phyloP scores from a whole-genome alignment of 2,797 vertebrate genomes.

The Phrynocephalus vlangalii region DNA sequence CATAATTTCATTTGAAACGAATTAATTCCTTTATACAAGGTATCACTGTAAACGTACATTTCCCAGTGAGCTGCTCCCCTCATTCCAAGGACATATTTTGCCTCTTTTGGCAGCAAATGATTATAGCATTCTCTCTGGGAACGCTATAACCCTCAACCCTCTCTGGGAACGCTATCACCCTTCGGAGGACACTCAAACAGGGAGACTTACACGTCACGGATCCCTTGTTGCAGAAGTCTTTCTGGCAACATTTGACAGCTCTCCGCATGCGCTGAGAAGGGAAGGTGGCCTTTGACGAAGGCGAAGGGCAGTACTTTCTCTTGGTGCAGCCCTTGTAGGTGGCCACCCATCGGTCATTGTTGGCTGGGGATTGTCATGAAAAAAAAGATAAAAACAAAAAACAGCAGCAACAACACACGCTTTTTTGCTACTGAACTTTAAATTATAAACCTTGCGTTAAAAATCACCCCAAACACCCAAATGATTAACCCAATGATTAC shows the following conservation, averaged over 20 bases:
- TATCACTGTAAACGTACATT: no score
- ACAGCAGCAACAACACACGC: neutral
- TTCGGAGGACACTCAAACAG: neutral
- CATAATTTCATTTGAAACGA: no score
- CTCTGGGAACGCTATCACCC: neutral
- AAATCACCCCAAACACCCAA: neutral
- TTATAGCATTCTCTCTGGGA: neutral
- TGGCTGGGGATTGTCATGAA: neutral
- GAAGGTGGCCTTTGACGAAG: neutral
- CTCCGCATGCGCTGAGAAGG: conserved; percentile 7
- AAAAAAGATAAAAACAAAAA: no score
- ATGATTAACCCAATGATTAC: no score
- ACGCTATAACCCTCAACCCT: neutral
- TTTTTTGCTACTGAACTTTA: neutral
- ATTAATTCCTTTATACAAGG: no score
- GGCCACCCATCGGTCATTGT: neutral
- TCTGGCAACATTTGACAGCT: conserved; percentile 2
- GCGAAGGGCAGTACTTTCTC: neutral
- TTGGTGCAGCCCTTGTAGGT: conserved; percentile 20
- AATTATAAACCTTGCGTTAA: neutral
- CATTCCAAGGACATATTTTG: no score
- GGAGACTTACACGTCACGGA: neutral
- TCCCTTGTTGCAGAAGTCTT: conserved; percentile 12
- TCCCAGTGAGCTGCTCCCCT: no score
- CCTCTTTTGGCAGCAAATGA: no score